Evolutionary conservation across 2,113 vertebrate genomes (phyloP).

Genomic region (Polypterus bichir): DNA sequence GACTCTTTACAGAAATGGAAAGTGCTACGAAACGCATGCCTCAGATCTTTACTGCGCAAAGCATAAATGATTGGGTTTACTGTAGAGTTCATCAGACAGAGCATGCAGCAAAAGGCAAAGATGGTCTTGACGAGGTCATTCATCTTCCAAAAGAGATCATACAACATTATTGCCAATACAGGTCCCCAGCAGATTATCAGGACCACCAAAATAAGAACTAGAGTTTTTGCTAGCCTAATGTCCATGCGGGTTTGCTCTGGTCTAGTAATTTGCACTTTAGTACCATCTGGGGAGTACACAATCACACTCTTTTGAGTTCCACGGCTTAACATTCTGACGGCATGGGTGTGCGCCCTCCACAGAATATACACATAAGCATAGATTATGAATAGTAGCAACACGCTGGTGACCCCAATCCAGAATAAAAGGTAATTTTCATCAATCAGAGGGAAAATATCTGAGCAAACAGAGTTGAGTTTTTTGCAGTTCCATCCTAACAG

Average conservation of each 20-base stretch:
- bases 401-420: constrained; percentile 90
- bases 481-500: constrained; percentile 98
- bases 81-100: constrained; percentile 93
- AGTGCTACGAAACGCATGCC: constrained; percentile 87
- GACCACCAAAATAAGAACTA: constrained; percentile 92
- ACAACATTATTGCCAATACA: constrained; percentile 94
- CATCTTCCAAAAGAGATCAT: constrained; percentile 96
- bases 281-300: constrained; percentile 80
- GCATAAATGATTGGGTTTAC: constrained; percentile 98
- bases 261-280: constrained; percentile 84
- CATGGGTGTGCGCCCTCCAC: constrained; percentile 94
- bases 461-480: constrained; percentile 81
- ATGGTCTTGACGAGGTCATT: constrained; percentile 91
- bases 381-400: constrained; percentile 89
- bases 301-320: constrained; percentile 93
- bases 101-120: constrained; percentile 96
- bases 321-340: constrained; percentile 88
- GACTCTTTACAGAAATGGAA: constrained; percentile 76
- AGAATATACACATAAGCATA: constrained; percentile 97
- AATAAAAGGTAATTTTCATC: constrained; percentile 95
- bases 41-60: constrained; percentile 90
- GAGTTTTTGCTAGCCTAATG: constrained; percentile 93
- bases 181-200: constrained; percentile 98
- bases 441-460: constrained; percentile 94
- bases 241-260: constrained; percentile 96